phyloP scores from a whole-genome alignment of 2,113 vertebrate species.

The Zingel zingel region DNA sequence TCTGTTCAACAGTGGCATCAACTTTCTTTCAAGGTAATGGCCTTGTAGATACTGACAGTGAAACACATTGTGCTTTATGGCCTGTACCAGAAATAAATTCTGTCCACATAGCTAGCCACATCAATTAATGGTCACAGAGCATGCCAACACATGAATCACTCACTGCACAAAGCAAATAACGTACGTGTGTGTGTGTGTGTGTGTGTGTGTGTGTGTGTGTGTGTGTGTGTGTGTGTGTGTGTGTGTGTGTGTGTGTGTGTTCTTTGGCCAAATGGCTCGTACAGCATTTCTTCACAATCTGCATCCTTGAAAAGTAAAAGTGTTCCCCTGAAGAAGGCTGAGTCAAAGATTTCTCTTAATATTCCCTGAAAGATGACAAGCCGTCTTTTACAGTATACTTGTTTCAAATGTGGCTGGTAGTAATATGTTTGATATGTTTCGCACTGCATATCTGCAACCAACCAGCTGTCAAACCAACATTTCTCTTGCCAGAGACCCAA shows the following conservation, averaged over 20 bases:
- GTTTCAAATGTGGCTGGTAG: slow-evolving; percentile 33
- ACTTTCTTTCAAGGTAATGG: slow-evolving; percentile 55
- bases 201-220: too few species aligned
- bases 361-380: slow-evolving; percentile 37
- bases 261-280: neutral
- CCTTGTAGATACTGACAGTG: slow-evolving; percentile 55
- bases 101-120: slow-evolving; percentile 52
- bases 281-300: slow-evolving; percentile 3
- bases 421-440: slow-evolving; percentile 11
- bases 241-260: too few species aligned
- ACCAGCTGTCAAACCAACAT: slow-evolving; percentile 57
- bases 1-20: slow-evolving; percentile 38
- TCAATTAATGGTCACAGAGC: slow-evolving; percentile 53
- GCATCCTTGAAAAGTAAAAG: slow-evolving; percentile 23
- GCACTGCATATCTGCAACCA: slow-evolving; percentile 32
- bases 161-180: slow-evolving; percentile 39
- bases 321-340: slow-evolving; percentile 1
- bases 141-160: slow-evolving; percentile 47
- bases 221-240: too few species aligned
- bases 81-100: slow-evolving; percentile 64
- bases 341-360: slow-evolving; percentile 16
- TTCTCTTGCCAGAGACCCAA: slow-evolving; percentile 40
- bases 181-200: neutral
- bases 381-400: slow-evolving; percentile 13
- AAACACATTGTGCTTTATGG: slow-evolving; percentile 64